Evolutionary conservation across 23 tunicate genomes (phyloP), one percentile per base, ranked within the genome.

Genomic region (Pegea sp.): DNA sequence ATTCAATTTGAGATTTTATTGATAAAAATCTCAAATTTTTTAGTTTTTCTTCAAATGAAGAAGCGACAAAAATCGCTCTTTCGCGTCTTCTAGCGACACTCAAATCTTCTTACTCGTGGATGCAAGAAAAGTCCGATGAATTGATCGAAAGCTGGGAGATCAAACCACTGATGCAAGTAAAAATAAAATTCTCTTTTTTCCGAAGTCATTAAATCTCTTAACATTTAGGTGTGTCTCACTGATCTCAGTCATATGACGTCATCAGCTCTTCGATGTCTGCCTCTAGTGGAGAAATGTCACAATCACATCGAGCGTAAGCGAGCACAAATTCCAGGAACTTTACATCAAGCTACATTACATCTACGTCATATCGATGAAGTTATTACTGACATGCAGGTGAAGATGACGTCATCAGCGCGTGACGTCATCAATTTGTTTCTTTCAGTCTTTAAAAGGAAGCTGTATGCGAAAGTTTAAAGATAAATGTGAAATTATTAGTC

Each of bases 351-450:
- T 1, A 84, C 95, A 2, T 26, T 30, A 31, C 75, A 84, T 33
- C 52, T 84, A 53, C 65, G 55, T 3, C 63, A 74, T 59, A 67
- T 84, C 24, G 95, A 84, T 31, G 56, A 58, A 2, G 67, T 64
- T 30, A 84, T 84, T 2, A 84, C 95, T 16, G 54, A 73, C 29
- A 84, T 84, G 95, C 95, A 84, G 75, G 80, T 84, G 33, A 26
- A 25, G 5, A 28, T 13, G 26, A 5, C 6, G 19, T 32, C 19
- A 19, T 50, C 19, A 20, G 7, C 7, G 19, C 56, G 7, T 13
- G 8, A 13, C 19, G 7, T 13, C 19, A 50, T 6, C 22, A 50
- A 11, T 13, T 13, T 51, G 13, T 13, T 13, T 51, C 30, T 72
- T 65, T 50, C 27, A 74, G 84, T 57, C 72, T 1, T 32, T 74